Evolutionary conservation across 2,797 vertebrate genomes (phyloP).

Genomic region (Oophaga sylvatica): DNA sequence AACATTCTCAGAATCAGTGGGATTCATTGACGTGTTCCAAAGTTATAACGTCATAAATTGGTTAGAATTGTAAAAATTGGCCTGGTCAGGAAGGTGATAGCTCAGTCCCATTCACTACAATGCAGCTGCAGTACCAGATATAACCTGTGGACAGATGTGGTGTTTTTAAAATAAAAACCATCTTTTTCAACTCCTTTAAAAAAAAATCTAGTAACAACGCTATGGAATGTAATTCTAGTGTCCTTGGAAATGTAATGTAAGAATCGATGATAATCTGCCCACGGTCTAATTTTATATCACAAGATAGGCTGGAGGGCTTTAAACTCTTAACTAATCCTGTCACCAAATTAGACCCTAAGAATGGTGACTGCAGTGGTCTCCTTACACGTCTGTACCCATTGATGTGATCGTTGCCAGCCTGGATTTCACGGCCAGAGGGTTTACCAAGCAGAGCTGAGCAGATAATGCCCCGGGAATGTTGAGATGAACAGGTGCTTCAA

Average conservation of each 20-base stretch:
- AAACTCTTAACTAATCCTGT: slow-evolving; percentile 50
- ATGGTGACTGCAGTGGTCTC: slow-evolving; percentile 41
- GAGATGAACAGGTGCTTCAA: slow-evolving; percentile 42
- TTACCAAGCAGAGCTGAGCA: slow-evolving; percentile 41
- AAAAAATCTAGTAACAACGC: background rate
- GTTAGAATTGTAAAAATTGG: no score
- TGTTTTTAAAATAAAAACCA: background rate
- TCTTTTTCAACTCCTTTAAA: background rate
- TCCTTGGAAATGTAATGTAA: background rate
- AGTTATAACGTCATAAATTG: no score
- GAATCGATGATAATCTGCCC: background rate
- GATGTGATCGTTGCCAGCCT: slow-evolving; percentile 12
- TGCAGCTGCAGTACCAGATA: no score
- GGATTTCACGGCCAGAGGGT: slow-evolving; percentile 46
- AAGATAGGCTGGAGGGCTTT: background rate
- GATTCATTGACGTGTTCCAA: no score
- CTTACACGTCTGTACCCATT: slow-evolving; percentile 20
- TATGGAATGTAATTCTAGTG: background rate
- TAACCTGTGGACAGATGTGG: no score
- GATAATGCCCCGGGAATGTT: slow-evolving; percentile 42
- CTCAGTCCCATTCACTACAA: no score
- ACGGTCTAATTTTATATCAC: slow-evolving; percentile 6
- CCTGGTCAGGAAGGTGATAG: no score
- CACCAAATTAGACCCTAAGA: slow-evolving; percentile 36
- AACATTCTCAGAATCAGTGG: no score